Conservation (phyloP, 2,113 vertebrate genomes). For the Chlorocebus sabaeus region DNA sequence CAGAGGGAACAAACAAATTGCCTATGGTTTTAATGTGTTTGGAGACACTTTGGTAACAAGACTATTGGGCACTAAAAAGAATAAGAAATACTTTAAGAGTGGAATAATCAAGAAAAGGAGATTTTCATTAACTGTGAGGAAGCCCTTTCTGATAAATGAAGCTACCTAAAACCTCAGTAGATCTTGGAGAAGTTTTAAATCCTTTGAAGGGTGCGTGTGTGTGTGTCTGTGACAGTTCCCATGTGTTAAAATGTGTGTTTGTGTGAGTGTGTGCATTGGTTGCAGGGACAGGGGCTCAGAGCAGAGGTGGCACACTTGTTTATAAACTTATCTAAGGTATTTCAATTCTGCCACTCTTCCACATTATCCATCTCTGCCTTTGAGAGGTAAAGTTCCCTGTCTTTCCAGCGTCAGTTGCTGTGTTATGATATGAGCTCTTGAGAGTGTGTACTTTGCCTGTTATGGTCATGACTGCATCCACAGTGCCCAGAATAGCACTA, state of each 20-base stretch:
- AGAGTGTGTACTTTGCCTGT: fast-evolving
- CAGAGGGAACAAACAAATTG: not conserved
- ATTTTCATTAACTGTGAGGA: not conserved
- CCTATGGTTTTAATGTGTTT: not conserved
- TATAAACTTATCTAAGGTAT: not conserved
- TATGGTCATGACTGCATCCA: too few relatives aligned
- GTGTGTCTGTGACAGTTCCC: not conserved
- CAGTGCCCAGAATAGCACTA: too few relatives aligned
- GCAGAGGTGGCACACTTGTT: too few relatives aligned
- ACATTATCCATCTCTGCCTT: fast-evolving
- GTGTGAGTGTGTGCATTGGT: not conserved
- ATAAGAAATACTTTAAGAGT: not conserved
- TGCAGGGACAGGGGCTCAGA: not conserved
- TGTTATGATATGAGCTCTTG: not conserved
- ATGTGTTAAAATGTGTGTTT: not conserved
- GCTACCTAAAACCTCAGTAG: not conserved
- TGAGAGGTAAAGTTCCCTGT: fast-evolving
- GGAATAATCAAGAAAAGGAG: not conserved
- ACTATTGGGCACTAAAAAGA: not conserved
- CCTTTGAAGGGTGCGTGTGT: not conserved
- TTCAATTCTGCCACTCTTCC: not conserved
- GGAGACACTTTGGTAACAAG: not conserved
- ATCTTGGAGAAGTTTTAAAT: not conserved
- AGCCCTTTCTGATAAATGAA: not conserved
- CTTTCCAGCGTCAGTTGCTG: not conserved